Conservation (phyloP, 2,888 invertebrate genomes). For the Drosophila picticornis region DNA sequence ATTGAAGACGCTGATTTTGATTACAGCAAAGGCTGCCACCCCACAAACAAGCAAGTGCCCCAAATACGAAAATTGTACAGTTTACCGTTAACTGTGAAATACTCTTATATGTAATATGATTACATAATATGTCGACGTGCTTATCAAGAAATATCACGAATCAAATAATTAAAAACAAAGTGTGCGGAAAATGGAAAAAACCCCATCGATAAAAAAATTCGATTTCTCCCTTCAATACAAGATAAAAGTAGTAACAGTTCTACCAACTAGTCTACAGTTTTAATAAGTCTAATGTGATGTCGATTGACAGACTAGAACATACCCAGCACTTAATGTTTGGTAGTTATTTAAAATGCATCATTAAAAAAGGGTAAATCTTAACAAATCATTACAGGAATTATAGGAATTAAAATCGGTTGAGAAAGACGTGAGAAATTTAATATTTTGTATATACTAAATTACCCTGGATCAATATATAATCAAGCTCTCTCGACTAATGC, state of each 20-base stretch:
- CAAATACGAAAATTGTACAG: conserved; percentile 9
- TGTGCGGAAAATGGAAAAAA: conserved; percentile 8
- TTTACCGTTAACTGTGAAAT: conserved; percentile 45
- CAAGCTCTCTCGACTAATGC: background rate
- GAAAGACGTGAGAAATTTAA: background rate
- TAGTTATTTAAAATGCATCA: background rate
- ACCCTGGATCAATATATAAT: background rate
- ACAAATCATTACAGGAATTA: background rate
- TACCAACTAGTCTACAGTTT: background rate
- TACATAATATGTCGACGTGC: conserved; percentile 45
- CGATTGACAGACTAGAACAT: background rate
- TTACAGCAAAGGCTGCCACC: conserved; percentile 9
- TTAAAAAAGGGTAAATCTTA: background rate
- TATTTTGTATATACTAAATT: background rate
- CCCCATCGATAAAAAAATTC: conserved; percentile 35
- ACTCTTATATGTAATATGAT: conserved; percentile 43
- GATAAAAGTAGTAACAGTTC: background rate
- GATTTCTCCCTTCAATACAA: conserved; percentile 14
- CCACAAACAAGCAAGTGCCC: background rate
- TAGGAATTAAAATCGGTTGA: background rate
- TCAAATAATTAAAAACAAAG: conserved; percentile 65
- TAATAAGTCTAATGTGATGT: background rate
- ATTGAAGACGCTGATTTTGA: conserved; percentile 49
- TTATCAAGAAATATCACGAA: conserved; percentile 54
- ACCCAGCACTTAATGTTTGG: background rate